Conservation (phyloP, 2,113 vertebrate genomes). For the Brachirus orientalis region DNA sequence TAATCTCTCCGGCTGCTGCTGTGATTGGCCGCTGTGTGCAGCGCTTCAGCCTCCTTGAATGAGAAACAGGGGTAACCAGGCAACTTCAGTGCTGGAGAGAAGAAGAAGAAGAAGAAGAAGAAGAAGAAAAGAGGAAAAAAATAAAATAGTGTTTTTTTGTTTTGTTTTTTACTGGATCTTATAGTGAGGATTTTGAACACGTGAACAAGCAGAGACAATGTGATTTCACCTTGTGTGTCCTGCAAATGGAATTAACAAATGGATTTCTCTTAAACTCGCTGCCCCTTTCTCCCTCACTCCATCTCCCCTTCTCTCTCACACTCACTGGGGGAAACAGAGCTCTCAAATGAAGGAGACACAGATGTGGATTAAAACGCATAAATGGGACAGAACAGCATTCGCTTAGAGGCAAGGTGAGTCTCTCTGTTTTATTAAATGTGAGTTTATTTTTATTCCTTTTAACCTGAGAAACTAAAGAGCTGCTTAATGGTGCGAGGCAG, state of each 20-base stretch:
- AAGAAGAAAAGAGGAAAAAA: constrained; percentile 8
- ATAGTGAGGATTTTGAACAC: constrained; percentile 47
- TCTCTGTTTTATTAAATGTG: constrained; percentile 2
- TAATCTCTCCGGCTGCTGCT: constrained; percentile 75
- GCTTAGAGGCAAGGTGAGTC: constrained; percentile 67
- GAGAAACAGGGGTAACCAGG: constrained; percentile 78
- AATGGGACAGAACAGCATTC: constrained; percentile 63
- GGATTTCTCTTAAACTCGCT: constrained; percentile 69
- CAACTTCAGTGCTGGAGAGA: constrained; percentile 72
- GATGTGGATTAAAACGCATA: constrained; percentile 75
- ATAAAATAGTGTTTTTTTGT: constrained; percentile 16
- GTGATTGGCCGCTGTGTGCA: constrained; percentile 75
- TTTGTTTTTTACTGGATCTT: constrained; percentile 33
- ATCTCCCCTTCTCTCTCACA: constrained; percentile 20
- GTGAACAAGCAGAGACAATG: constrained; percentile 37
- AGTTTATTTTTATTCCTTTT: constrained; percentile 25
- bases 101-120: constrained; percentile 5
- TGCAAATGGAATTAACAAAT: constrained; percentile 77
- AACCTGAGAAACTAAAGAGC: constrained; percentile 23
- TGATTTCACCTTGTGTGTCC: constrained; percentile 66
- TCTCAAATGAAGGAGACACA: constrained; percentile 68
- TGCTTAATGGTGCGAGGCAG: constrained; percentile 50
- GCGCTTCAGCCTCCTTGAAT: constrained; percentile 76
- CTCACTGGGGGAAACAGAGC: constrained; percentile 56
- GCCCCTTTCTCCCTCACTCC: constrained; percentile 4